Evolutionary conservation across 1,140 invertebrate genomes (phyloP), one percentile per base, ranked within the genome.

Genomic region (Globodera rostochiensis): DNA sequence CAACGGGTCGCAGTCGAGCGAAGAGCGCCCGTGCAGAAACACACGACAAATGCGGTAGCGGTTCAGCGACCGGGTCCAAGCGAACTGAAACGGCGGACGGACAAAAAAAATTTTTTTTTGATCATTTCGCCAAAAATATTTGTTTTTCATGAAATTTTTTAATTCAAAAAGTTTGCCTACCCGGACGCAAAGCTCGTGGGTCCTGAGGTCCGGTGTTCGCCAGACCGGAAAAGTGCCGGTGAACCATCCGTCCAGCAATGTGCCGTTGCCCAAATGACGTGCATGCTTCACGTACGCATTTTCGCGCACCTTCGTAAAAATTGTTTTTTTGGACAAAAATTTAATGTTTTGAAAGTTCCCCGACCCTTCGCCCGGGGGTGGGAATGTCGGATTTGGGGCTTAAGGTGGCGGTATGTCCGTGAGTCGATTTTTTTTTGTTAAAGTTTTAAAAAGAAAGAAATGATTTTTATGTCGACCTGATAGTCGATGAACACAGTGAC

Each of bases 241-340:
- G 49, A 75, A 80, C 79, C 79, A 80, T 49, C 75, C 71, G 50
- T 80, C 79, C 79, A 80, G 45, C 53, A 82, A 46, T 7, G 82
- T 83, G 6, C 82, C 82, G 50, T 83, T 83, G 4, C 82, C 82
- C 46, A 83, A 47, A 25, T 83, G 82, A 19, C 53, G 74, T 6
- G 74, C 66, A 64, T 83, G 75, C 47, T 83, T 83, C 45, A 83
- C 71, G n/a, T 83, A 83, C 19, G 80, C 73, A 71, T 83, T 83
- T n/a, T 83, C 82, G n/a, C 82, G 60, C 53, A 84, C 60, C 49
- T 84, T 79, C 19, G 25, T 1, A 45, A 36, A 36, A 36, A 36
- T 36, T 36, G 36, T 3, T 36, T 36, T 36, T 36, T 36, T 36
- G 36, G 36, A 36, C 36, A 36, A 36, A 36, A 3, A 36, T 36